A percentile compares a stretch with the other conserved stretches of the same genome.
These are phyloP conservation scores for Micromesistius poutassou DNA, from an alignment of 2,797 vertebrate species.

Conservation along the genomic window DNA sequence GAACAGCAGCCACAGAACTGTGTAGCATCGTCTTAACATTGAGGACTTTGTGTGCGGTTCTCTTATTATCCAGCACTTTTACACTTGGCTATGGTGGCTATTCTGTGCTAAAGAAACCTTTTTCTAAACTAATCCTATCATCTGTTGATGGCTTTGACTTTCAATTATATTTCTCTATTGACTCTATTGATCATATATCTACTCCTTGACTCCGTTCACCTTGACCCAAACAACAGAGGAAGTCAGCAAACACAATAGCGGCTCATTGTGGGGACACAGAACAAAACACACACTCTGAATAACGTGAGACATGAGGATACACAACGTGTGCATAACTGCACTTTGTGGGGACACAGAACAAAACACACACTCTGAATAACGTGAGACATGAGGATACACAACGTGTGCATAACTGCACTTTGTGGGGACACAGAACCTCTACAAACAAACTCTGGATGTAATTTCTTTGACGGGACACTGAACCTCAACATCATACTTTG, in stretches of 20 bases:
- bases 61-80: background rate
- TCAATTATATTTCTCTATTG: background rate
- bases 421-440: too few species aligned
- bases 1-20: background rate
- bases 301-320: too few species aligned
- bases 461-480: too few species aligned
- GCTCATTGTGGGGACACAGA: background rate
- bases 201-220: background rate
- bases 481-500: constrained; percentile 27
- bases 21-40: background rate
- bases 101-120: background rate
- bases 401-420: too few species aligned
- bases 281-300: background rate
- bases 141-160: background rate
- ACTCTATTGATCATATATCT: constrained; percentile 10
- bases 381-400: too few species aligned
- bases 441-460: too few species aligned
- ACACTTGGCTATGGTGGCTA: background rate
- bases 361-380: background rate
- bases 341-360: background rate
- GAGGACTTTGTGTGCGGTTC: background rate
- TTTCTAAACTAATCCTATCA: constrained; percentile 1
- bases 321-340: too few species aligned
- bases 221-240: too few species aligned
- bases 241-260: background rate